Conservation (phyloP, 1,140 invertebrate genomes). For the Pemphigus obesinymphae region DNA sequence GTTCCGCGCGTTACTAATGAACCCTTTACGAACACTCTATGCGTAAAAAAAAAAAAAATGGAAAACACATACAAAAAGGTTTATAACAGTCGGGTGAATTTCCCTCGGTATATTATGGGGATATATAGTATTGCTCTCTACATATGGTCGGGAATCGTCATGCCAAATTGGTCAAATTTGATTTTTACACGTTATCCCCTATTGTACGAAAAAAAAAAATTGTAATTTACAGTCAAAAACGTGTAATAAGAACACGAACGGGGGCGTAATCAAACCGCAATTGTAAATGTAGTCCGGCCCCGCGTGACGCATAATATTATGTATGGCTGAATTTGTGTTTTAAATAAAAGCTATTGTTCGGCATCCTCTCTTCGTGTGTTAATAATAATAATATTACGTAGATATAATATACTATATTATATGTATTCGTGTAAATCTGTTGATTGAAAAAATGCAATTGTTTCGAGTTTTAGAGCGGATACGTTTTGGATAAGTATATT, state of each 20-base stretch:
- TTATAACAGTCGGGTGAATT: not conserved
- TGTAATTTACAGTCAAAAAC: not conserved
- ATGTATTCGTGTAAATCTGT: too few species aligned
- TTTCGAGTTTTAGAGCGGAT: not conserved
- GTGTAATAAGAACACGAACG: not conserved
- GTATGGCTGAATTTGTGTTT: not conserved
- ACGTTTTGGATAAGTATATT: too few species aligned
- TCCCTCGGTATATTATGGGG: not conserved
- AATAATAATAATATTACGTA: too few species aligned
- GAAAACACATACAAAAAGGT: conserved; percentile 8
- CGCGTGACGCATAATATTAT: too few species aligned
- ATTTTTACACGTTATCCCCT: conserved; percentile 2
- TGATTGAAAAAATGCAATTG: not conserved
- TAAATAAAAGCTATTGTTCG: not conserved
- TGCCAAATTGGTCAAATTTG: conserved; percentile 31
- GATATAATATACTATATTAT: too few species aligned
- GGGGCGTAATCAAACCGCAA: not conserved
- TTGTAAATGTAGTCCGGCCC: not conserved
- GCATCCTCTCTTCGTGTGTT: too few species aligned
- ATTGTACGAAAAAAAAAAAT: not conserved
- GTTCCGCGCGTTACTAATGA: conserved; percentile 35
- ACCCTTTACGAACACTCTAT: conserved; percentile 20
- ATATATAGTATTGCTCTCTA: not conserved
- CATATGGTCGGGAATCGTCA: not conserved
- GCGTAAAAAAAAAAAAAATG: too few species aligned